Evolutionary conservation across 2,888 invertebrate genomes (phyloP).

Genomic region (Drosophila falleni): DNA sequence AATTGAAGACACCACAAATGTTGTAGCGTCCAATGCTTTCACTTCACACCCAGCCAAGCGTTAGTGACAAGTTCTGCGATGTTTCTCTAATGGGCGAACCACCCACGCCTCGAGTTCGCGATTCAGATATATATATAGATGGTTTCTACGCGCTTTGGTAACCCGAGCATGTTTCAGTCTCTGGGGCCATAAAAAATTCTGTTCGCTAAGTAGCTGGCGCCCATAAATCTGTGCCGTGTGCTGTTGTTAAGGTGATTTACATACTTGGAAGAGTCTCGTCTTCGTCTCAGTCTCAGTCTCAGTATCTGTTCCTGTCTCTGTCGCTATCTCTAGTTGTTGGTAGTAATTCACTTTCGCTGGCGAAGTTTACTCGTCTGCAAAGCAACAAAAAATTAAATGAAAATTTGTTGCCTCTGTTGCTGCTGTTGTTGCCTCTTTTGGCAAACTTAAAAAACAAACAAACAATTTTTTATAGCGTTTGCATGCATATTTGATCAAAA

Average conservation of each 20-base stretch:
- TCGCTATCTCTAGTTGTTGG: conserved; percentile 24
- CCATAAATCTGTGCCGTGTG: conserved; percentile 72
- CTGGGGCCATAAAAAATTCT: conserved; percentile 66
- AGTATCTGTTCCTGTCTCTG: not conserved
- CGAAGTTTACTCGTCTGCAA: conserved; percentile 28
- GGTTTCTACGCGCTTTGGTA: conserved; percentile 37
- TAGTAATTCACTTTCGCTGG: conserved; percentile 56
- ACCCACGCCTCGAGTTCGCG: conserved; percentile 28
- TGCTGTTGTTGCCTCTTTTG: conserved; percentile 28
- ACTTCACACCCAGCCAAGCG: conserved; percentile 33
- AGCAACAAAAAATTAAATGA: conserved; percentile 57
- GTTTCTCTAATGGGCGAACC: conserved; percentile 30
- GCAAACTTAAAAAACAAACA: conserved; percentile 46
- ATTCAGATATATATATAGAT: not conserved
- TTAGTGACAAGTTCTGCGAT: conserved; percentile 49
- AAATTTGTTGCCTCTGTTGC: conserved; percentile 53
- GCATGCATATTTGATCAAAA: conserved; percentile 70
- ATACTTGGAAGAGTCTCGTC: conserved; percentile 51
- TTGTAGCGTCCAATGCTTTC: conserved; percentile 39
- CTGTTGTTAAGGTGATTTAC: conserved; percentile 74
- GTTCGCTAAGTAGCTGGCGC: conserved; percentile 69
- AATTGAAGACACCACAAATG: conserved; percentile 37
- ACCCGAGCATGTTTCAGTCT: conserved; percentile 48
- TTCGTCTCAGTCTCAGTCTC: conserved; percentile 2
- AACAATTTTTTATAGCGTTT: conserved; percentile 58